phyloP scores from a whole-genome alignment of 2,888 invertebrate species.

The Adelognathus sp. region DNA sequence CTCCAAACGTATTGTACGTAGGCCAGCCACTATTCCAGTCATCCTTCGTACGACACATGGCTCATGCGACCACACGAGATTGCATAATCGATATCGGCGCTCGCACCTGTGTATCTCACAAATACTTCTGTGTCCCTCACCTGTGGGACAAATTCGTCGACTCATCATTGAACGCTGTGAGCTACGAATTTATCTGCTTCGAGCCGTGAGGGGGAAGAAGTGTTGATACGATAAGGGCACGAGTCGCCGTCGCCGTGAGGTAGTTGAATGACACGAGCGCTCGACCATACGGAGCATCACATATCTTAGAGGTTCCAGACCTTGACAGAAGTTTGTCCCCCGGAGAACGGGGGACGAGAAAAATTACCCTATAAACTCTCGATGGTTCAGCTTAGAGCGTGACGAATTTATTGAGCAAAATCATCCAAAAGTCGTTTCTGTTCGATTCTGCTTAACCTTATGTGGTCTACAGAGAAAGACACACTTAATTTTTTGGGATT shows the following conservation, averaged over 20 bases:
- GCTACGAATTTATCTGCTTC: neutral
- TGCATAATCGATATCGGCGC: conserved; percentile 76
- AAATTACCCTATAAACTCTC: too few relatives aligned
- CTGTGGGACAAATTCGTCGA: conserved; percentile 18
- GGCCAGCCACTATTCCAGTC: conserved; percentile 29
- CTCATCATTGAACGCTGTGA: neutral
- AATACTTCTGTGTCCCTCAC: conserved; percentile 36
- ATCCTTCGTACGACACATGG: conserved; percentile 46
- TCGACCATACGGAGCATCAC: too few relatives aligned
- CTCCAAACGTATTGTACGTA: neutral
- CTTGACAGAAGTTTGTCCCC: too few relatives aligned
- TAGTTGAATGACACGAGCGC: neutral
- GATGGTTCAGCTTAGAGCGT: too few relatives aligned
- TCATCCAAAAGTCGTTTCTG: too few relatives aligned
- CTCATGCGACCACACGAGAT: conserved; percentile 71
- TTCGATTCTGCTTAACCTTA: too few relatives aligned
- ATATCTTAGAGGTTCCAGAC: too few relatives aligned
- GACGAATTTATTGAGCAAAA: too few relatives aligned
- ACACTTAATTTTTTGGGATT: too few relatives aligned
- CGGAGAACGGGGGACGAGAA: too few relatives aligned
- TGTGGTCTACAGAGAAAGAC: too few relatives aligned
- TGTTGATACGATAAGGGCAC: neutral
- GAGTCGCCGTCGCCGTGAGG: neutral
- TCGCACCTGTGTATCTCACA: conserved; percentile 72
- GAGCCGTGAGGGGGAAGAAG: conserved; percentile 4